Percentiles rank a stretch among this genome's conserved stretches.
Conservation (phyloP, 2,797 vertebrate species). For the Cetoscarus ocellatus region DNA sequence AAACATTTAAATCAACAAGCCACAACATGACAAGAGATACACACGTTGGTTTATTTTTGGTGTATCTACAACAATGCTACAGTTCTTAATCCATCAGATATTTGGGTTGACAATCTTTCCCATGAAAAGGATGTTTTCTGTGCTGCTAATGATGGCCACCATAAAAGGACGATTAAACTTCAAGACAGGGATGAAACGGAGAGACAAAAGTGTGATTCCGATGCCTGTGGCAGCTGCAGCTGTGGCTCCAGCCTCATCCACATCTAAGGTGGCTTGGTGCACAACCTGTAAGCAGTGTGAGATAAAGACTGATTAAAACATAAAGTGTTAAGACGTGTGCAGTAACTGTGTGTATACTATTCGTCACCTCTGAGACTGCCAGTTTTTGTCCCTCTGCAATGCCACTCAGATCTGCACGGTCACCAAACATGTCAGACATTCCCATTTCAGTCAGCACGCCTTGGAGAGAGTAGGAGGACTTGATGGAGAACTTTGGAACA, state of each 20-base stretch:
- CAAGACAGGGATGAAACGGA: conserved; percentile 59
- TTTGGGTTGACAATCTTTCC: conserved; percentile 80
- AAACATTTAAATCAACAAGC: neutral
- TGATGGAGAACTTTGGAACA: conserved; percentile 85
- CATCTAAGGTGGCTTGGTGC: conserved; percentile 89
- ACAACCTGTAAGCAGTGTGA: conserved; percentile 79
- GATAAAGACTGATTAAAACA: neutral
- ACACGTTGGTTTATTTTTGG: conserved; percentile 23
- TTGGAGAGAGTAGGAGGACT: conserved; percentile 72
- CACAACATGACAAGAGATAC: conserved; percentile 9
- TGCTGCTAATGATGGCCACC: conserved; percentile 83
- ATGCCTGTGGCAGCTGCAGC: conserved; percentile 83
- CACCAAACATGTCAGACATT: conserved; percentile 80
- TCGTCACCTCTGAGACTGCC: conserved; percentile 75
- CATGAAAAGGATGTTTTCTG: conserved; percentile 76
- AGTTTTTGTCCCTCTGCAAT: conserved; percentile 67
- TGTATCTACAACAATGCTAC: conserved; percentile 5
- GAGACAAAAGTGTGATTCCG: conserved; percentile 71
- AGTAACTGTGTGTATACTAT: neutral
- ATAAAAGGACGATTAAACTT: conserved; percentile 89
- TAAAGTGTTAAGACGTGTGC: neutral
- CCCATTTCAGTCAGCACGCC: conserved; percentile 79
- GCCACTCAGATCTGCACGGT: conserved; percentile 75
- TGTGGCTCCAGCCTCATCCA: conserved; percentile 89
- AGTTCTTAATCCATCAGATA: conserved; percentile 46